Conservation (phyloP, 2,113 vertebrate genomes). For the Catagonus wagneri region DNA sequence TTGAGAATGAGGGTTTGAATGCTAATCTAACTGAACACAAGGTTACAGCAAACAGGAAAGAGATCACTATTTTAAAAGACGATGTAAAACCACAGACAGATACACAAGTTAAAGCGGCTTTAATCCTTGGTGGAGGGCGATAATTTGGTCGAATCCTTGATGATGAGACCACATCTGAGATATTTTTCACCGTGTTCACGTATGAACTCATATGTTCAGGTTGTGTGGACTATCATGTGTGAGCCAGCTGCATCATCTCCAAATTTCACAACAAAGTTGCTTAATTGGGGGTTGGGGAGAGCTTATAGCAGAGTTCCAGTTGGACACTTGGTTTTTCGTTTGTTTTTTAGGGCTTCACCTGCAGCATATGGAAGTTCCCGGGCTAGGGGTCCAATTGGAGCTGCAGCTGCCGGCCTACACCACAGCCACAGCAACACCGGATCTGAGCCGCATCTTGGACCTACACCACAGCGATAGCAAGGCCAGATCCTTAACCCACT, state of each 20-base stretch:
- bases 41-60: not conserved
- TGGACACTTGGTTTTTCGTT: not conserved
- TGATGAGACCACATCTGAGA: conserved; percentile 65
- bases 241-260: conserved; percentile 70
- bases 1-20: conserved; percentile 19
- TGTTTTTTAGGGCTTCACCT: too few species aligned
- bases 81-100: conserved; percentile 62
- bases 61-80: not conserved
- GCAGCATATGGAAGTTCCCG: too few species aligned
- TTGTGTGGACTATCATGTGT: conserved; percentile 55
- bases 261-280: conserved; percentile 59
- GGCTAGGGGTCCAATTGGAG: too few species aligned
- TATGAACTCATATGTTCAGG: conserved; percentile 77
- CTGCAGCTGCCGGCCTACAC: too few species aligned
- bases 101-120: not conserved
- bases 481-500: too few species aligned
- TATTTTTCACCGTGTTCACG: conserved; percentile 69
- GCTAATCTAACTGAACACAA: conserved; percentile 5
- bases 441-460: too few species aligned
- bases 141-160: conserved; percentile 45
- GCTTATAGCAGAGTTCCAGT: conserved; percentile 23
- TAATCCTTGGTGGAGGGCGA: too few species aligned
- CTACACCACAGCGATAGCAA: too few species aligned
- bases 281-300: conserved; percentile 64
- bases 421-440: too few species aligned